Percentiles rank a stretch among this genome's conserved stretches.
These are phyloP conservation scores for Philhelius pedissequus DNA, from an alignment of 2,888 invertebrate species.

Conservation along the genomic window DNA sequence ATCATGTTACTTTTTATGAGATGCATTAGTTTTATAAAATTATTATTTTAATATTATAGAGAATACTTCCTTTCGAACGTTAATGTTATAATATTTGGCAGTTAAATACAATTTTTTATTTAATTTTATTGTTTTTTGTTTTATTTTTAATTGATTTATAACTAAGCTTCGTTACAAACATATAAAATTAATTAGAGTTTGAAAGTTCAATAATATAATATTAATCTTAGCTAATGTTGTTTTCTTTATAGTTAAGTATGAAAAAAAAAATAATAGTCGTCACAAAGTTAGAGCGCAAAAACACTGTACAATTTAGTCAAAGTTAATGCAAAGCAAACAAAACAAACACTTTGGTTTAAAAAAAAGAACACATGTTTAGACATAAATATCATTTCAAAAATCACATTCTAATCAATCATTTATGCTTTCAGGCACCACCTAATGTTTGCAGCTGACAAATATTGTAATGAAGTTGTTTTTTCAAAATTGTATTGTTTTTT, in stretches of 20 bases:
- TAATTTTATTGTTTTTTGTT: background rate
- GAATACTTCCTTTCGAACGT: slow-evolving; percentile 53
- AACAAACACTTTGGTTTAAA: slow-evolving; percentile 13
- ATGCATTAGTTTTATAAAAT: slow-evolving; percentile 58
- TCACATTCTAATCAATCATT: slow-evolving; percentile 34
- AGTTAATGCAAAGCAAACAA: slow-evolving; percentile 23
- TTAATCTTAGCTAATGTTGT: slow-evolving; percentile 40
- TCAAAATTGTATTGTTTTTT: background rate
- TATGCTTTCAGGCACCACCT: slow-evolving; percentile 56
- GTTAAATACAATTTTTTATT: slow-evolving; percentile 21
- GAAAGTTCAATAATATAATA: slow-evolving; percentile 30
- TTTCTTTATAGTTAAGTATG: slow-evolving; percentile 2
- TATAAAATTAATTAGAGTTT: slow-evolving; percentile 25
- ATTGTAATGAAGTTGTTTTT: background rate
- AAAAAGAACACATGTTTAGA: slow-evolving; percentile 12
- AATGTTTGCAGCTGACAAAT: slow-evolving; percentile 28
- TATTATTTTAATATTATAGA: slow-evolving; percentile 53
- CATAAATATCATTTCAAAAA: slow-evolving; percentile 11
- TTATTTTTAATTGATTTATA: slow-evolving; percentile 27
- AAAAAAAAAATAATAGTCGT: slow-evolving; percentile 1
- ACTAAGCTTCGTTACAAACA: slow-evolving; percentile 45
- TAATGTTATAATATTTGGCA: slow-evolving; percentile 60
- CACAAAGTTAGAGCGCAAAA: slow-evolving; percentile 50
- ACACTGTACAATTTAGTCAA: slow-evolving; percentile 50
- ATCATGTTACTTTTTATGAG: slow-evolving; percentile 59